A percentile compares a stretch with the other conserved stretches of the same genome.
Evolutionary conservation across 2,888 invertebrate species (phyloP).

Genomic region (Sarcophaga variegata): DNA sequence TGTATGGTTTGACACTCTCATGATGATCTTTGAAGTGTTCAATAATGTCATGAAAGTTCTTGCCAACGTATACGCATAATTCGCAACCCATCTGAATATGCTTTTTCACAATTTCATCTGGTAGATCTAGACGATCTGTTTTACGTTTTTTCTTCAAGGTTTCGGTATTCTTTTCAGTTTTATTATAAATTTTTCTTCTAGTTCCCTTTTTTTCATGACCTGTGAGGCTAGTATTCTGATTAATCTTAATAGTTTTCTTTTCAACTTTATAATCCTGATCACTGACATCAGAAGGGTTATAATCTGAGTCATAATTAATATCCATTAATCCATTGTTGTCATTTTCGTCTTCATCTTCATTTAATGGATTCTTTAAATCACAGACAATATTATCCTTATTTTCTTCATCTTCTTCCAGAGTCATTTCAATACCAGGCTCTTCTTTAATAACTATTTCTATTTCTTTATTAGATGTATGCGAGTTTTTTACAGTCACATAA

Average conservation of each 20-base stretch:
- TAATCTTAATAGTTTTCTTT: not conserved
- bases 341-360: conserved; percentile 37
- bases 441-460: conserved; percentile 33
- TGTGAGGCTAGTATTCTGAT: not conserved
- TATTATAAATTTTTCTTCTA: not conserved
- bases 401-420: conserved; percentile 56
- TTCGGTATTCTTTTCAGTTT: not conserved
- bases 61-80: conserved; percentile 76
- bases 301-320: conserved; percentile 24
- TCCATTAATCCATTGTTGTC: not conserved
- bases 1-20: conserved; percentile 74
- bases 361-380: conserved; percentile 53
- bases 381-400: conserved; percentile 31
- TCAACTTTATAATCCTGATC: conserved; percentile 17
- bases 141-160: conserved; percentile 37
- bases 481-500: conserved; percentile 77
- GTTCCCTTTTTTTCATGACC: conserved; percentile 8
- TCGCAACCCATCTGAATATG: conserved; percentile 80
- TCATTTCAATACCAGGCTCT: conserved; percentile 26
- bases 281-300: conserved; percentile 35
- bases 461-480: conserved; percentile 70
- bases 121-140: conserved; percentile 67
- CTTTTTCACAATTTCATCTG: conserved; percentile 78
- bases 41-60: conserved; percentile 77
- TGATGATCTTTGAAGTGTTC: conserved; percentile 79